phyloP scores from a whole-genome alignment of 2,113 vertebrate species.

The Myotis brandtii region DNA sequence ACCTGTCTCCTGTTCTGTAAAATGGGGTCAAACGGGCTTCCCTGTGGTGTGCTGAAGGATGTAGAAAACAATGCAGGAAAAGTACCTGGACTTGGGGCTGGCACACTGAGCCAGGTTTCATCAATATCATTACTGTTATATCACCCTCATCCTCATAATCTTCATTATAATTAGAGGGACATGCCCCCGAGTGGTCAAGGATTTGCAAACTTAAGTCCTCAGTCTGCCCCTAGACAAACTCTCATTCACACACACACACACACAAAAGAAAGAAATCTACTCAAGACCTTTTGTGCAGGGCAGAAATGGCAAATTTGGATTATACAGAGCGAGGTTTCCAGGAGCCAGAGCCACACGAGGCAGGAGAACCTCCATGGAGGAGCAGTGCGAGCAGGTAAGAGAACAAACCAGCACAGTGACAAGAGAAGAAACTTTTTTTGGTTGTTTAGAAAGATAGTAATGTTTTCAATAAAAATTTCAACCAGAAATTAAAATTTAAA shows the following conservation, averaged over 20 bases:
- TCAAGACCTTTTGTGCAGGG: not conserved
- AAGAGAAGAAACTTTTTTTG: constrained; percentile 69
- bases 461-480: constrained; percentile 88
- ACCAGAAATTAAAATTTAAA: constrained; percentile 89
- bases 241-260: not conserved
- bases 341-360: not conserved
- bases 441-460: constrained; percentile 82
- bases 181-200: not conserved
- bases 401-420: constrained; percentile 57
- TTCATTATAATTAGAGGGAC: not conserved
- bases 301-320: not conserved
- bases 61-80: not conserved
- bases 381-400: constrained; percentile 74
- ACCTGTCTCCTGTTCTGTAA: not conserved
- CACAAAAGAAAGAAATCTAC: not conserved
- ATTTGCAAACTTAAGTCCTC: not conserved
- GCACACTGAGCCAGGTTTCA: not conserved
- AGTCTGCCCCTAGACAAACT: not conserved
- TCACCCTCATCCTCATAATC: not conserved
- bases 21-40: not conserved
- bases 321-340: not conserved
- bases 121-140: too few species aligned
- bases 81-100: not conserved
- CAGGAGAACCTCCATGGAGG: constrained; percentile 12
- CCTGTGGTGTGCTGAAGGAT: not conserved